These are phyloP conservation scores for Spea multiplicata DNA, from an alignment of 2,113 vertebrate genomes.

Conservation along the genomic window DNA sequence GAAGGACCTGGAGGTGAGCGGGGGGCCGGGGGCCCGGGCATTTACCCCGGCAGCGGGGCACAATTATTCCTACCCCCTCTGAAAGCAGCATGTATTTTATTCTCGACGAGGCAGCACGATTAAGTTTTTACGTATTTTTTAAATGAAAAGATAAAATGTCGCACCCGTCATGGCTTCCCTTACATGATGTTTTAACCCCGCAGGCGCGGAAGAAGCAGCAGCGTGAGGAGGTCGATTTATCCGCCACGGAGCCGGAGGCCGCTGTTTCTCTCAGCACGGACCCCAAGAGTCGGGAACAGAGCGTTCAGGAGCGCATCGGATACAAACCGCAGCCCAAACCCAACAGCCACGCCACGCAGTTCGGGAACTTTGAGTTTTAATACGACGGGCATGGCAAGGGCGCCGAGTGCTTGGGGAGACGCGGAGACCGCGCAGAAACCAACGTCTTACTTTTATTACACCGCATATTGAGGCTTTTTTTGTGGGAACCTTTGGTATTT, in stretches of 20 bases:
- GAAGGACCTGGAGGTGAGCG: slow-evolving; percentile 88
- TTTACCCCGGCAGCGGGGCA: neutral
- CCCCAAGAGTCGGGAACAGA: slow-evolving; percentile 79
- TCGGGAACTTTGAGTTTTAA: slow-evolving; percentile 84
- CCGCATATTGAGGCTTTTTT: too few species aligned
- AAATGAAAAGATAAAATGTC: too few species aligned
- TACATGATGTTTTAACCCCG: neutral
- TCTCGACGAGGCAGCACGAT: too few species aligned
- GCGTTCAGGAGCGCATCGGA: slow-evolving; percentile 90
- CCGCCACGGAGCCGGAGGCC: slow-evolving; percentile 71
- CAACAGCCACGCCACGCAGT: slow-evolving; percentile 79
- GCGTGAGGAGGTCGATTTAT: slow-evolving; percentile 80
- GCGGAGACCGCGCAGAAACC: too few species aligned
- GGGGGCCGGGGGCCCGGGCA: neutral
- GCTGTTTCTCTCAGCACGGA: slow-evolving; percentile 68
- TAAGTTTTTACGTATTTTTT: too few species aligned
- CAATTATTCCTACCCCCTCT: too few species aligned
- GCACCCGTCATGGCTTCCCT: neutral
- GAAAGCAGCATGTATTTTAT: neutral
- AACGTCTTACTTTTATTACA: too few species aligned
- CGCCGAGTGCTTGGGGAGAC: too few species aligned
- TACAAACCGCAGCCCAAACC: slow-evolving; percentile 92
- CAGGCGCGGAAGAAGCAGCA: slow-evolving; percentile 89
- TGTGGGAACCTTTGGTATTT: too few species aligned
- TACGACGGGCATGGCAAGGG: too few species aligned